A percentile compares a stretch with the other conserved stretches of the same genome.
Evolutionary conservation across 2,113 vertebrate species (phyloP).

Genomic region (Carassius carassius): DNA sequence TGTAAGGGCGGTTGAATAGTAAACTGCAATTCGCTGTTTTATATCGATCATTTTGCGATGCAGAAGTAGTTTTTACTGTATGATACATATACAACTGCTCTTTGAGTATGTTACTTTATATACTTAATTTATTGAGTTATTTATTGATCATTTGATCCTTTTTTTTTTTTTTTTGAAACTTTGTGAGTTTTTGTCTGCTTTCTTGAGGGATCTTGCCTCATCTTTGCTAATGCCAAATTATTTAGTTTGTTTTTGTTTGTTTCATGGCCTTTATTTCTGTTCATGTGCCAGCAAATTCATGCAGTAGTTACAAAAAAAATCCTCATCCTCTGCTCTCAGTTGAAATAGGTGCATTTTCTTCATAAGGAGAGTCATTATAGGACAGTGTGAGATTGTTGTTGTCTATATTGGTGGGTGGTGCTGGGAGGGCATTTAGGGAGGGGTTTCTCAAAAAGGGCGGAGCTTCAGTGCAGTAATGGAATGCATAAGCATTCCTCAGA

Average conservation of each 20-base stretch:
- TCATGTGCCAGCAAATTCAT: slow-evolving; percentile 35
- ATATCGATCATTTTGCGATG: slow-evolving; percentile 63
- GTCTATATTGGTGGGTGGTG: slow-evolving; percentile 23
- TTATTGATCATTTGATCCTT: slow-evolving; percentile 40
- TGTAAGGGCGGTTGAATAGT: slow-evolving; percentile 67
- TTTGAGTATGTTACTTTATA: slow-evolving; percentile 39
- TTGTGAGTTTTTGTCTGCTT: slow-evolving; percentile 38
- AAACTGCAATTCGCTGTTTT: slow-evolving; percentile 68
- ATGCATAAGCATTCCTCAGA: slow-evolving; percentile 4
- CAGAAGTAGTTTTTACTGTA: slow-evolving; percentile 44
- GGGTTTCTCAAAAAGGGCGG: slow-evolving; percentile 14
- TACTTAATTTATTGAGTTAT: slow-evolving; percentile 57
- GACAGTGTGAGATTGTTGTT: slow-evolving; percentile 21
- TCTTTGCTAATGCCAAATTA: slow-evolving; percentile 43
- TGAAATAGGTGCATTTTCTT: slow-evolving; percentile 21
- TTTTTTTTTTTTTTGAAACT: slow-evolving; percentile 20
- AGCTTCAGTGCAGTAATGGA: slow-evolving; percentile 17
- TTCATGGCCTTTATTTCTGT: neutral
- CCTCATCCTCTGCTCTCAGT: neutral
- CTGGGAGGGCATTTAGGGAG: neutral
- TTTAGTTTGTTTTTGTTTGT: slow-evolving; percentile 8
- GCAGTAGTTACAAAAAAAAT: slow-evolving; percentile 6
- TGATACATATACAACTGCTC: slow-evolving; percentile 38
- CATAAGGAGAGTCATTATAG: slow-evolving; percentile 8
- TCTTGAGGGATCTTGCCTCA: slow-evolving; percentile 24